Evolutionary conservation across 1,140 invertebrate genomes (phyloP).

Genomic region (Drosophila repleta): DNA sequence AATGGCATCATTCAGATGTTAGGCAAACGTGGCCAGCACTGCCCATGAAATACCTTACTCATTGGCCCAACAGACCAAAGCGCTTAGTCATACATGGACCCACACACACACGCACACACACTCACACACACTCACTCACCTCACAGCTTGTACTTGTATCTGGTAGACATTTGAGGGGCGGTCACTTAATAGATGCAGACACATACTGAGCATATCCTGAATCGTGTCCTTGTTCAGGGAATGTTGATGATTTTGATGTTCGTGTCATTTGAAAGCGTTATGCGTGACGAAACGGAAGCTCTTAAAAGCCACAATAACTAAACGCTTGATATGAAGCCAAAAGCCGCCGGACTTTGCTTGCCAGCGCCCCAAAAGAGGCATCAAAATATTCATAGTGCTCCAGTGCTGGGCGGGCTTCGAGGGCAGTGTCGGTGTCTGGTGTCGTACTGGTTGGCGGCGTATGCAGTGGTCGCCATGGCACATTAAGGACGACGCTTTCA

Average conservation of each 20-base stretch:
- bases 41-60: constrained; percentile 56
- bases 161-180: constrained; percentile 30
- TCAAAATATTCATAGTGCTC: constrained; percentile 14
- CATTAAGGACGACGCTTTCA: constrained; percentile 64
- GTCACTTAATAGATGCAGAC: constrained; percentile 36
- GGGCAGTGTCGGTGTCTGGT: constrained; percentile 10
- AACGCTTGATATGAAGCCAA: constrained; percentile 71
- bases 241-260: constrained; percentile 79
- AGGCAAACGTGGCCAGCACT: constrained; percentile 46
- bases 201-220: constrained; percentile 28
- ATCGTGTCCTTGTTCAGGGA: constrained; percentile 53
- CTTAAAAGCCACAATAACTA: constrained; percentile 75
- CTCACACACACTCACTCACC: not conserved
- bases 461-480: constrained; percentile 61
- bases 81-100: not conserved
- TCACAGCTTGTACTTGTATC: constrained; percentile 55
- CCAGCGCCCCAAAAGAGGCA: constrained; percentile 33
- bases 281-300: constrained; percentile 76
- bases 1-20: constrained; percentile 48
- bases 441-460: constrained; percentile 29
- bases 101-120: not conserved
- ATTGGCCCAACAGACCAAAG: constrained; percentile 30
- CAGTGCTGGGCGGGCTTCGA: constrained; percentile 15
- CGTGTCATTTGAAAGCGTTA: constrained; percentile 72
- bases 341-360: constrained; percentile 26